These are phyloP conservation scores for Polydesmus complanatus DNA, from an alignment of 2,888 invertebrate genomes.

Conservation along the genomic window DNA sequence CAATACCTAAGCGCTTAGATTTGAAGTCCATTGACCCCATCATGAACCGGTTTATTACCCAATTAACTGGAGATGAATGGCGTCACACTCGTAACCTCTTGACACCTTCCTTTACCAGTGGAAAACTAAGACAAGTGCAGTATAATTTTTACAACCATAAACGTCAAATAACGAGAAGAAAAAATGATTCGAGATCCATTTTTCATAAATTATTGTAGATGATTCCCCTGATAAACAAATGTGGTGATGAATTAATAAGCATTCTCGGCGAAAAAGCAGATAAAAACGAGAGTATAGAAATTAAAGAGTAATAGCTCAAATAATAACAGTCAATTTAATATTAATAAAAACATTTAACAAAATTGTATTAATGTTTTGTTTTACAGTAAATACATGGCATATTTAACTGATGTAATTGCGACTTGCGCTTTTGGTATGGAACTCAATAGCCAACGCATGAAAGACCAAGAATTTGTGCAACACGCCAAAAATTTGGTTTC, in stretches of 20 bases:
- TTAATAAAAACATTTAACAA: no score
- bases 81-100: conserved; percentile 1
- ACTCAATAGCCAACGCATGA: neutral
- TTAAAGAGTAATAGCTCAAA: neutral
- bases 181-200: neutral
- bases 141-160: neutral
- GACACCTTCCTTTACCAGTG: conserved; percentile 11
- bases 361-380: no score
- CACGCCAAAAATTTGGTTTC: neutral
- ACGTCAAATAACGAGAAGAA: neutral
- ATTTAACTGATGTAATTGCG: neutral
- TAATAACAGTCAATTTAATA: no score
- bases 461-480: neutral
- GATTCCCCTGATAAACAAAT: neutral
- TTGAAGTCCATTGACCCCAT: neutral
- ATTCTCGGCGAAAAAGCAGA: neutral
- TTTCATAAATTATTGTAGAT: neutral
- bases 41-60: neutral
- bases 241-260: neutral
- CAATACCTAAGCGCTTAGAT: no score
- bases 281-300: neutral
- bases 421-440: neutral
- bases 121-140: conserved; percentile 12
- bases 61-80: conserved; percentile 9
- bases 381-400: neutral